A percentile compares a stretch with the other conserved stretches of the same genome.
Evolutionary conservation across 2,113 vertebrate species (phyloP).

Genomic region (Sphaerodactylus townsendi): DNA sequence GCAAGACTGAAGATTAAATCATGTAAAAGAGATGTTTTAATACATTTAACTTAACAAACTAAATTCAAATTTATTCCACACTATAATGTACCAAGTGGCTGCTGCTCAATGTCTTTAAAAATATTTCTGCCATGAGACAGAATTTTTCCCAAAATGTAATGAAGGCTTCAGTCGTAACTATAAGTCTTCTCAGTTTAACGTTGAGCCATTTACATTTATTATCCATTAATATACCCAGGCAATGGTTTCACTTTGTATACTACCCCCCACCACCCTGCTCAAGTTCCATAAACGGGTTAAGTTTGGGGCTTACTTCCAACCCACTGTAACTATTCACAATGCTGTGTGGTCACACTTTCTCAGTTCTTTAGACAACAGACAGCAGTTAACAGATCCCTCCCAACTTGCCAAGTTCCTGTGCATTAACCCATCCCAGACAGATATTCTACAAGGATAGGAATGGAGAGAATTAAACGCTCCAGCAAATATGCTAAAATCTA

Average conservation of each 20-base stretch:
- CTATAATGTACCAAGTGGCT: background rate
- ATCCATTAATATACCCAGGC: slow-evolving; percentile 15
- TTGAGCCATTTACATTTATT: slow-evolving; percentile 30
- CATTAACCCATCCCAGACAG: background rate
- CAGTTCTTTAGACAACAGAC: background rate
- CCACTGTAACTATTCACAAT: background rate
- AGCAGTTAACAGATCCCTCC: background rate
- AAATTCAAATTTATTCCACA: background rate
- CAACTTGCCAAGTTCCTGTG: background rate
- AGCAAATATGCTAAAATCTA: slow-evolving; percentile 1
- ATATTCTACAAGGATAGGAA: background rate
- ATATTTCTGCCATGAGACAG: background rate
- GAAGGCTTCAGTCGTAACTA: slow-evolving; percentile 4
- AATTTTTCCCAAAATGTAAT: background rate
- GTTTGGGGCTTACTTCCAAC: background rate
- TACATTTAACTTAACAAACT: background rate
- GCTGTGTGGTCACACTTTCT: background rate
- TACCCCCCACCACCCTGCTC: background rate
- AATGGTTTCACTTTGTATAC: background rate
- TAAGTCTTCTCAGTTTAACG: slow-evolving; percentile 7
- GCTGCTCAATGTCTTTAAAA: background rate
- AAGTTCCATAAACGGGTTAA: background rate
- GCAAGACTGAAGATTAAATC: slow-evolving; percentile 32
- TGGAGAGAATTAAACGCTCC: background rate
- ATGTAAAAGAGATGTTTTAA: slow-evolving; percentile 10